Evolutionary conservation across 2,888 invertebrate genomes (phyloP).

Genomic region (Oscheius myriophilus): DNA sequence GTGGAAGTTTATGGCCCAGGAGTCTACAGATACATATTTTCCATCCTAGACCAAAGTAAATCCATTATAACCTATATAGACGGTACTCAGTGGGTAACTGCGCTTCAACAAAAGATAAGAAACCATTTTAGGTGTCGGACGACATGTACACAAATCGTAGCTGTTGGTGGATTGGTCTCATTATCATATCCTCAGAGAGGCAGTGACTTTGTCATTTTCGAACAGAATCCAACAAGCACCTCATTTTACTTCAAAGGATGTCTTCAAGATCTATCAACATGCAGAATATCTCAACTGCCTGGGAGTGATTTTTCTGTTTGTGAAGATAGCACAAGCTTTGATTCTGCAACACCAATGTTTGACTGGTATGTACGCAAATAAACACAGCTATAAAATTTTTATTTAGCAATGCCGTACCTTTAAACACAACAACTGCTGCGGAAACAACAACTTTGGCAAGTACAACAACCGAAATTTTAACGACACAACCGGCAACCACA

Average conservation of each 20-base stretch:
- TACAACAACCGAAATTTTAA: neutral
- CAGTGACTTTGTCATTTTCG: neutral
- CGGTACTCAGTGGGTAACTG: neutral
- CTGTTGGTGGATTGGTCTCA: neutral
- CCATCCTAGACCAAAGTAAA: no score
- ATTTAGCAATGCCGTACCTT: neutral
- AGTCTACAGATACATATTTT: no score
- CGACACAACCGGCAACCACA: neutral
- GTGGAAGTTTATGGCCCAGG: no score
- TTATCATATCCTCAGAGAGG: neutral
- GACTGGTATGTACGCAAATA: neutral
- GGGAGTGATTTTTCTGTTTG: conserved; percentile 8
- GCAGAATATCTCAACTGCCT: neutral
- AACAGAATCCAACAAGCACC: conserved; percentile 1
- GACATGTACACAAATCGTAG: neutral
- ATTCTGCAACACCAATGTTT: neutral
- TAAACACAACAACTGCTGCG: neutral
- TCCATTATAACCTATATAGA: neutral
- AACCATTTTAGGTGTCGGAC: neutral
- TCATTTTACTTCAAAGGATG: conserved; percentile 18
- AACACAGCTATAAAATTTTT: neutral
- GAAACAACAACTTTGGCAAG: neutral
- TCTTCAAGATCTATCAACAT: conserved; percentile 6
- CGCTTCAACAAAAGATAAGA: neutral
- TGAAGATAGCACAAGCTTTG: conserved; percentile 1